A percentile compares a stretch with the other conserved stretches of the same genome.
phyloP scores from a whole-genome alignment of 2,113 vertebrate genomes.

The Todiramphus chloris region DNA sequence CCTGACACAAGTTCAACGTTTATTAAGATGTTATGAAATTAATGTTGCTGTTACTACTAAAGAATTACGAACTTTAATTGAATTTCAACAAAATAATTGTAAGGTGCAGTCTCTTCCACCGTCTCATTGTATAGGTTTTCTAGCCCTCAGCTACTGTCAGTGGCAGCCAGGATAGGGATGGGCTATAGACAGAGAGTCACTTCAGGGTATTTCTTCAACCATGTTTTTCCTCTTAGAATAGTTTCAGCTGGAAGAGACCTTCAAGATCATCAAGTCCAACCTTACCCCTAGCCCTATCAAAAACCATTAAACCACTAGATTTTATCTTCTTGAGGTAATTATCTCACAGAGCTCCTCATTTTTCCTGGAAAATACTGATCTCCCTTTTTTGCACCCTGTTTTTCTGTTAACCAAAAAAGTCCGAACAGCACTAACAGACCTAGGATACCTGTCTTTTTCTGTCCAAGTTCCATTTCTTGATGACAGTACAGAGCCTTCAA shows the following conservation, averaged over 20 bases:
- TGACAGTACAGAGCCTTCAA: neutral
- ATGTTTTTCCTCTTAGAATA: neutral
- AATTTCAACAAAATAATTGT: neutral
- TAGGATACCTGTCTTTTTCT: neutral
- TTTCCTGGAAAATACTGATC: neutral
- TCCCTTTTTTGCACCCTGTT: neutral
- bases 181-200: neutral
- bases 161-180: neutral
- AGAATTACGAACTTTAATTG: neutral
- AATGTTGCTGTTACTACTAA: neutral
- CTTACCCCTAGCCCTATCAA: too few relatives aligned
- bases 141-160: neutral
- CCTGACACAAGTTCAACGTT: neutral
- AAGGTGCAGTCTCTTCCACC: neutral
- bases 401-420: neutral
- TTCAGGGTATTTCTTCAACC: neutral
- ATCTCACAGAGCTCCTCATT: neutral
- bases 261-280: too few relatives aligned
- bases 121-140: neutral
- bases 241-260: too few relatives aligned
- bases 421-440: neutral
- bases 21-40: neutral
- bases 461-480: neutral
- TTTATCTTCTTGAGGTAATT: neutral
- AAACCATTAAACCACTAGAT: too few relatives aligned